Evolutionary conservation across 2,888 invertebrate species (phyloP), one percentile per base, ranked within the genome.

Genomic region (Coelopa pilipes): DNA sequence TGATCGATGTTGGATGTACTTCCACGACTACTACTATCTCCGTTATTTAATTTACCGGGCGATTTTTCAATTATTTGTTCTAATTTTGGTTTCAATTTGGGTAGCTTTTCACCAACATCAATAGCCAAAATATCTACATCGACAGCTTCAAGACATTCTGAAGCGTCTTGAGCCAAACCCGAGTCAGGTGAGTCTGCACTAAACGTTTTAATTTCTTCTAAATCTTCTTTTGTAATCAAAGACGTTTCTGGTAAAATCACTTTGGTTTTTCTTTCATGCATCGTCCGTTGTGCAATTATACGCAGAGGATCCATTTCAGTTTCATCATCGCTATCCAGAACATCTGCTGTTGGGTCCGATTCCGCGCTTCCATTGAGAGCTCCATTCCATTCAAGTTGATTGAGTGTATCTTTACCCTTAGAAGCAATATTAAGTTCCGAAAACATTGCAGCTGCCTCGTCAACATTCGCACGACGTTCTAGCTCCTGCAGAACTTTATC

Each of bases 301-400:
- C 82, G 83, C 9, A 87, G 73, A 0, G 87, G 87, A 79, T 87
- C 84, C 74, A 82, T 79, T 74, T 86, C 85, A 59, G 76, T 77
- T 57, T 87, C 88, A 74, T 88, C 88, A 75, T 87, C 87, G 66
- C 87, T 87, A 68, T 87, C 86, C 1, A 87, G 72, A 12, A 86
- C 78, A 71, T 84, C 85, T 0, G 74, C 79, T 24, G 76, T 72
- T 57, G 80, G 79, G 17, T 76, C 53, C 7, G 19, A 11, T 1
- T 10, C 21, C 21, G 62, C 45, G 21, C 74, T 62, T 0, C 45
- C 66, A 68, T 78, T 79, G 0, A 80, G 24, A 10, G 78, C 79
- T 0, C 84, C 82, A 70, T 79, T 79, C 87, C 87, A 87, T 78
- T 87, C 87, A 46, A 87, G 75, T 70, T 83, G 82, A 24, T 81